Evolutionary conservation across 1,140 invertebrate genomes (phyloP), one percentile per base, ranked within the genome.

Genomic region (Galleria mellonella): DNA sequence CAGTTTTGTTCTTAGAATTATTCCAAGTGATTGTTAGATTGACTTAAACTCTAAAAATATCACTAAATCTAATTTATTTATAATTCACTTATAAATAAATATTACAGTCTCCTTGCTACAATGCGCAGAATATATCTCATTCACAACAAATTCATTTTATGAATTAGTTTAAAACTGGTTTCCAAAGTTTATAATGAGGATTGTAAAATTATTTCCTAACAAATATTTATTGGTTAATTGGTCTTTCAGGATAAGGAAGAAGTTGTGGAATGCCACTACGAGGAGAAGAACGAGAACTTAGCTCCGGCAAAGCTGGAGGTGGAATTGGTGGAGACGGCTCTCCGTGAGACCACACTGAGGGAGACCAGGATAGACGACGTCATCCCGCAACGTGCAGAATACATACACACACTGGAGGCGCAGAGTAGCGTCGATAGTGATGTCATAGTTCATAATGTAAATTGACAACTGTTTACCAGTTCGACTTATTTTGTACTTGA

Each of bases 341-440:
- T 82, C 17, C 37, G 62, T 4, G 72, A 78, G 52, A 70, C 67
- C 11, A 63, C 62, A 8, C 57, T 77, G 1, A 51, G 78, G 29
- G 81, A 87, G 53, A 85, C 82, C 5, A 74, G 68, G 57, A 86
- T 87, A 4, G 83, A 84, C 37, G 73, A 83, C 15, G 67, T 86
- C 12, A 60, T 70, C n/a, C 64, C 81, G 1, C 67, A 78, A 23
- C 63, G 72, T 4, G 59, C 78, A 4, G 79, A 79, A 8, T 86
- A 86, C 44, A 78, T 86, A 2, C 83, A 86, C 48, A 75, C 84
- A 0, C 55, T 86, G 15, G 77, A 86, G 29, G 78, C 81, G 4
- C 85, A 87, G 58, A 87, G 85, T 61, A 87, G 85, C 41, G 72
- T 86, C 3, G 85, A 87, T 30, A 87, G 85, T 35, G 85, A 87